These are phyloP conservation scores for Metallyticus violacea DNA, from an alignment of 2,888 invertebrate species.

Conservation along the genomic window DNA sequence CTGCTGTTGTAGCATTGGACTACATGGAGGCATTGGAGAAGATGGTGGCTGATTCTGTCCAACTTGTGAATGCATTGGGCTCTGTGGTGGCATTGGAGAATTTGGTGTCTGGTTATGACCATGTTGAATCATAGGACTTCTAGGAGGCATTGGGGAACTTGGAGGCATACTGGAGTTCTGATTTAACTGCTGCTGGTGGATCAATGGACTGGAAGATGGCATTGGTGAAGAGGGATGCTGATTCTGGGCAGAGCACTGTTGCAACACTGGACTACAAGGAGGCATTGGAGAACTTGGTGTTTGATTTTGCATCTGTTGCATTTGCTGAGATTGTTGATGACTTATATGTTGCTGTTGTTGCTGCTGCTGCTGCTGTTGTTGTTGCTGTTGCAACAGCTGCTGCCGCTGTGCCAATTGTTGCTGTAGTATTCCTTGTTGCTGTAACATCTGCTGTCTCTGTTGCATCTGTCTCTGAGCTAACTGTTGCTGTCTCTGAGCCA, in stretches of 20 bases:
- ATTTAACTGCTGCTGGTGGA: conserved; percentile 45
- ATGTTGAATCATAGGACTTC: conserved; percentile 47
- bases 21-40: conserved; percentile 50
- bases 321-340: conserved; percentile 12
- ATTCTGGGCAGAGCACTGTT: conserved; percentile 33
- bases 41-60: conserved; percentile 42
- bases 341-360: conserved; percentile 12
- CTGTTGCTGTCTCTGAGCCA: conserved; percentile 45
- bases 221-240: conserved; percentile 54
- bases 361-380: conserved; percentile 22
- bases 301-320: conserved; percentile 21
- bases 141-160: conserved; percentile 52
- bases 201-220: conserved; percentile 45
- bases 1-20: conserved; percentile 43
- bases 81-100: conserved; percentile 41
- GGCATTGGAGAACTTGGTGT: conserved; percentile 14
- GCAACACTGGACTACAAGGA: conserved; percentile 26
- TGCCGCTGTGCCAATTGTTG: conserved; percentile 37
- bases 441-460: conserved; percentile 23
- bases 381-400: conserved; percentile 37
- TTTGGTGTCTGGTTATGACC: conserved; percentile 45
- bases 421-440: conserved; percentile 33
- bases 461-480: background rate
- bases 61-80: conserved; percentile 37
- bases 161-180: conserved; percentile 45